Evolutionary conservation across 2,797 vertebrate species (phyloP), one percentile per base, ranked within the genome.

Genomic region (Tinamus major): DNA sequence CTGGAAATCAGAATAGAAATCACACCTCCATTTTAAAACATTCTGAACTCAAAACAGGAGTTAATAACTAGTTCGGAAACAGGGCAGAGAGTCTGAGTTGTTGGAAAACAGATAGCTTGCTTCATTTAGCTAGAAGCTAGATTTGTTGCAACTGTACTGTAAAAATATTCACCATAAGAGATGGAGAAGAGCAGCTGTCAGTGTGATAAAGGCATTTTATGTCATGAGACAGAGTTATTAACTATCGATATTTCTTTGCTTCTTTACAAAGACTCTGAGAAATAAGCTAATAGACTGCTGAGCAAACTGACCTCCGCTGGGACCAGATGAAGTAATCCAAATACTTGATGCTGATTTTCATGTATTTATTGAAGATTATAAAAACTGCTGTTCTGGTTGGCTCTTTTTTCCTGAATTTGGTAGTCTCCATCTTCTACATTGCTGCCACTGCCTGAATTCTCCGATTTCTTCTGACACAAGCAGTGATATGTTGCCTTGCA

Each of bases 191-290:
- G 21, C 23, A 78, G 33, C 31, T 4, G 0, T 33, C 61, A 33
- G 21, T 6, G 14, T 9, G 26, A 9, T 53, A 63, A 77, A 19
- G 31, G 9, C 0, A 0, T 35, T 83, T 72, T 79, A 31, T 0
- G 0, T 59, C n/a, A 76, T 79, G 21, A 79, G 53, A 19, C 1
- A 0, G 4, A 48, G 33, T 56, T 79, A 24, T 2, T 29, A 42
- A 5, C 33, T 27, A 24, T 17, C 35, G 5, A 2, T 27, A 33
- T 75, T 75, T 70, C 4, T 72, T 79, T 83, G 23, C 26, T 21
- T 27, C 18, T 37, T 75, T 35, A 26, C 42, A 15, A 59, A 44
- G 17, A 18, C 23, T n/a, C 29, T 58, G 39, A 9, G 31, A 71
- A 41, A 24, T 41, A 42, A 74, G 31, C 39, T 11, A 13, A 16